These are phyloP conservation scores for Xenentodon cancila DNA, from an alignment of 2,797 vertebrate genomes.

Conservation along the genomic window DNA sequence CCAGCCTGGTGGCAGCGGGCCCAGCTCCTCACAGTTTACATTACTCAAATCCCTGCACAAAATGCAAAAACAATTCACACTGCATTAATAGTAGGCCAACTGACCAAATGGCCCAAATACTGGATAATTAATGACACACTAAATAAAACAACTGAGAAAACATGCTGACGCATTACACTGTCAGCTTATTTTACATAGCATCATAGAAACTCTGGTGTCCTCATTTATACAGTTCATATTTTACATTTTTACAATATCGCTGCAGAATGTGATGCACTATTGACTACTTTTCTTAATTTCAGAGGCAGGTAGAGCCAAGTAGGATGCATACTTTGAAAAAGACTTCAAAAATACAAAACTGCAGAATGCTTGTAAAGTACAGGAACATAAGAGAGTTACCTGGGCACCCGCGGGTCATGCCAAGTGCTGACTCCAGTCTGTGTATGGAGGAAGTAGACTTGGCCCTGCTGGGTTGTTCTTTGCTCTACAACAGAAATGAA, in stretches of 20 bases:
- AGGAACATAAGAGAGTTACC: constrained; percentile 72
- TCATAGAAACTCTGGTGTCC: too few relatives aligned
- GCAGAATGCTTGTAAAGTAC: not conserved
- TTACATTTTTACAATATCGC: not conserved
- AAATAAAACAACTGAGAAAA: not conserved
- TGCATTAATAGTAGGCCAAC: not conserved
- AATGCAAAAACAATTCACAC: not conserved
- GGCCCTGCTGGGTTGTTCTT: constrained; percentile 95
- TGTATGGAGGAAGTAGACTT: constrained; percentile 96
- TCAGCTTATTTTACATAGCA: too few relatives aligned
- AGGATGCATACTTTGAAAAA: too few relatives aligned
- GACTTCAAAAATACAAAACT: not conserved
- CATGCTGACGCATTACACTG: not conserved
- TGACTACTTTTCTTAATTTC: not conserved
- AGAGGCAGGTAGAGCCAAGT: not conserved
- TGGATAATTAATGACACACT: not conserved
- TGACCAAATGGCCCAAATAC: constrained; percentile 4
- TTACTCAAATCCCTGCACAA: constrained; percentile 92
- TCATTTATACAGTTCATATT: not conserved
- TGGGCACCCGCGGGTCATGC: constrained; percentile 95
- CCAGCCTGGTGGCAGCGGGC: constrained; percentile 96
- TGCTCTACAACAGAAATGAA: constrained; percentile 84
- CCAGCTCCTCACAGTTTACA: constrained; percentile 97
- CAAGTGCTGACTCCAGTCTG: constrained; percentile 97
- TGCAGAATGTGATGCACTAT: not conserved